Conservation (phyloP, 2,888 invertebrate species). For the Rhagium mordax region DNA sequence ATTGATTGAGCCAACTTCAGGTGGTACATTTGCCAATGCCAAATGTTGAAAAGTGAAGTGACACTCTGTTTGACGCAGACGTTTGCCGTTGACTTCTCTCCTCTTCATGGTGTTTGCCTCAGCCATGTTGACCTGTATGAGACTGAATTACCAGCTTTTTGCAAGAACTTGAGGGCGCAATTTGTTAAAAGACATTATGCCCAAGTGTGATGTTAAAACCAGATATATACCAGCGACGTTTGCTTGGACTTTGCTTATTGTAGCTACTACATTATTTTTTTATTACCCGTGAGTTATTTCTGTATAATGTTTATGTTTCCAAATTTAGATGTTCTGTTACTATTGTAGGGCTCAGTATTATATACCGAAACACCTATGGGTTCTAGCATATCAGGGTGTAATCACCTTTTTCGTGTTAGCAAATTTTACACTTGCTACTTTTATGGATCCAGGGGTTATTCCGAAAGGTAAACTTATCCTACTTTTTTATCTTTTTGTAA, state of each 20-base stretch:
- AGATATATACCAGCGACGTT: constrained; percentile 98
- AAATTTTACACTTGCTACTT: constrained; percentile 98
- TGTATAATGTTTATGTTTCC: constrained; percentile 58
- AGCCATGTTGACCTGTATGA: constrained; percentile 69
- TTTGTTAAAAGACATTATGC: constrained; percentile 77
- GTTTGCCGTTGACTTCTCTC: constrained; percentile 33
- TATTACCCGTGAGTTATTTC: constrained; percentile 93
- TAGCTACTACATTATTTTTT: constrained; percentile 95
- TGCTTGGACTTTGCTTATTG: constrained; percentile 96
- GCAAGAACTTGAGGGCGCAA: constrained; percentile 62
- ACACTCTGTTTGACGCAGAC: constrained; percentile 32
- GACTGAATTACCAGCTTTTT: constrained; percentile 61
- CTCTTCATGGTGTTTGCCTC: constrained; percentile 53
- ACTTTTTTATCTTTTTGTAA: background rate
- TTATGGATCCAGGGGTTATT: constrained; percentile 99
- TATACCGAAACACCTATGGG: constrained; percentile 87
- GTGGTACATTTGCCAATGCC: background rate
- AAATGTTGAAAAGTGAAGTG: constrained; percentile 20
- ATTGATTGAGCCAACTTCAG: background rate
- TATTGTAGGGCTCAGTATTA: constrained; percentile 88
- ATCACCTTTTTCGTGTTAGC: constrained; percentile 97
- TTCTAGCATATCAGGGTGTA: constrained; percentile 93
- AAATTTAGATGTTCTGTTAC: constrained; percentile 50
- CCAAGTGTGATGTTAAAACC: constrained; percentile 97
- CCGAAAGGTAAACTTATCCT: constrained; percentile 84